Percentiles rank a stretch among this genome's conserved stretches.
These are phyloP conservation scores for Cheilosia vernalis DNA, from an alignment of 2,888 invertebrate genomes.

Conservation along the genomic window DNA sequence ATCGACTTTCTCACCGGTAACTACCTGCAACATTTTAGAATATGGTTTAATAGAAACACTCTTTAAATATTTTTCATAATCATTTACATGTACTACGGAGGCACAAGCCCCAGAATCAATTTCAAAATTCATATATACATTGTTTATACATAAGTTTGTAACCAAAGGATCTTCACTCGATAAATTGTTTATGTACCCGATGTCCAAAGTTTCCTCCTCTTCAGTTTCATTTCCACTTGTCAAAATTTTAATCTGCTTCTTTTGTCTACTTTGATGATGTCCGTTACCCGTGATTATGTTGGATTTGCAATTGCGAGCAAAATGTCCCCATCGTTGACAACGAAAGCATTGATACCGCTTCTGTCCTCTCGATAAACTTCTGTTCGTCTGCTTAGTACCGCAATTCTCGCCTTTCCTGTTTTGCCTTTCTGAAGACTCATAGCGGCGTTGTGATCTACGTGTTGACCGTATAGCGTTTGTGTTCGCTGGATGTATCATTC, in stretches of 20 bases:
- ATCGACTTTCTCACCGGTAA: slow-evolving; percentile 1
- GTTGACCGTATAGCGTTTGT: not conserved
- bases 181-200: not conserved
- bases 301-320: no score
- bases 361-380: not conserved
- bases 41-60: not conserved
- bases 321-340: no score
- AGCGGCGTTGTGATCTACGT: not conserved
- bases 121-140: not conserved
- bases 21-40: not conserved
- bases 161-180: not conserved
- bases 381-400: no score
- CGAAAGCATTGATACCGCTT: no score
- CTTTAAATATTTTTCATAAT: slow-evolving; percentile 11
- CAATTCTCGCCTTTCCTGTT: not conserved
- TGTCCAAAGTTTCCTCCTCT: not conserved
- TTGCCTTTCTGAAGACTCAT: not conserved
- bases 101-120: slow-evolving; percentile 3
- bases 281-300: no score
- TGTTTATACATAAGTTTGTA: slow-evolving; percentile 4
- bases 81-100: not conserved
- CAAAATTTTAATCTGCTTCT: no score
- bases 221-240: not conserved
- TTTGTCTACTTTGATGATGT: no score
- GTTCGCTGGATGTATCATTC: slow-evolving; percentile 16